Percentiles rank a stretch among this genome's conserved stretches.
These are phyloP conservation scores for Nymphalis urticae DNA, from an alignment of 2,888 invertebrate genomes.

Conservation along the genomic window DNA sequence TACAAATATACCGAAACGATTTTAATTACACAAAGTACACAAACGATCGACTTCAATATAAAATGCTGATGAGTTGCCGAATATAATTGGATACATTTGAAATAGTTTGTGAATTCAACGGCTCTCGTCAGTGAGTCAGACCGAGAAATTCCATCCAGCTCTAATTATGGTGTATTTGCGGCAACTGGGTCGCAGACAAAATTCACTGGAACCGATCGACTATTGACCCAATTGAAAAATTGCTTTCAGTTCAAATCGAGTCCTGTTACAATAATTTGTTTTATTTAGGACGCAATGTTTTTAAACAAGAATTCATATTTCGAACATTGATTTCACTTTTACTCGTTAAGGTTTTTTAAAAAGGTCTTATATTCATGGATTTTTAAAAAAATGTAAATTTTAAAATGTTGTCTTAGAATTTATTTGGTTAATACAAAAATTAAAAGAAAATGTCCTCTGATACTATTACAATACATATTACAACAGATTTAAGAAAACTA, in stretches of 20 bases:
- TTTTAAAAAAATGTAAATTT: too few relatives aligned
- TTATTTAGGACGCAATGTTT: neutral
- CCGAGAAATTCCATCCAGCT: slow-evolving; percentile 50
- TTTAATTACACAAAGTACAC: too few relatives aligned
- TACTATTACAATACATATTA: too few relatives aligned
- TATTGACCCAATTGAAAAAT: slow-evolving; percentile 64
- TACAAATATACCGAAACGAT: too few relatives aligned
- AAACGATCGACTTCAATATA: too few relatives aligned
- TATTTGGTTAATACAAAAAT: too few relatives aligned
- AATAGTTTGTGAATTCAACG: neutral
- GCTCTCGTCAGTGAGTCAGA: slow-evolving; percentile 10
- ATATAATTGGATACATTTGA: neutral
- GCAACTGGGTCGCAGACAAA: slow-evolving; percentile 44
- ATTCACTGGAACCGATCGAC: slow-evolving; percentile 55
- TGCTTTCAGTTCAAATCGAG: slow-evolving; percentile 43
- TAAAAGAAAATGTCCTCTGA: too few relatives aligned
- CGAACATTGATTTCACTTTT: neutral
- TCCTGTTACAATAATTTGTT: slow-evolving; percentile 21
- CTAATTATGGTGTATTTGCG: slow-evolving; percentile 44
- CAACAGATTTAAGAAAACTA: too few relatives aligned
- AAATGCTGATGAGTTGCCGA: neutral
- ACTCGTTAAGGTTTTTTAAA: too few relatives aligned
- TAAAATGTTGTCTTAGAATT: too few relatives aligned
- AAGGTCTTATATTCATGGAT: too few relatives aligned
- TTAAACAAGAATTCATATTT: neutral